Evolutionary conservation across 2,797 vertebrate species (phyloP).

Genomic region (Eulemur rubriventer): DNA sequence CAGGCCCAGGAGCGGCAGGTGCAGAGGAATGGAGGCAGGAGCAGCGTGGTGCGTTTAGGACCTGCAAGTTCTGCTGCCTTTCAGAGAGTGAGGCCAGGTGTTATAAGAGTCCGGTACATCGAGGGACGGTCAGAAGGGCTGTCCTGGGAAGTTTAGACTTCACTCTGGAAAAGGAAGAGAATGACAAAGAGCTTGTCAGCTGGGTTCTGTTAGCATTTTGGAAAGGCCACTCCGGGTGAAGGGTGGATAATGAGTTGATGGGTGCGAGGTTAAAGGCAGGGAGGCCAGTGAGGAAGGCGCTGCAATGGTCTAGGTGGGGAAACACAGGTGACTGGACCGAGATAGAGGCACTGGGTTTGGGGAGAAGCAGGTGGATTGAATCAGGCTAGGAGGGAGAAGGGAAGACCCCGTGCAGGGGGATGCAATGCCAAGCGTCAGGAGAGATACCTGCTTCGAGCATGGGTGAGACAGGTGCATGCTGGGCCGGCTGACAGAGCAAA

Average conservation of each 20-base stretch:
- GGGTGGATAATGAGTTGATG: fast-evolving
- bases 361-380: background rate
- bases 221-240: background rate
- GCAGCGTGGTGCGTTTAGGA: background rate
- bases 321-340: background rate
- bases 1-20: too few species aligned
- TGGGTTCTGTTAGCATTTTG: background rate
- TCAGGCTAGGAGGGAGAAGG: background rate
- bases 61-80: too few species aligned
- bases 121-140: too few species aligned
- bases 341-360: background rate
- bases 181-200: background rate
- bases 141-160: background rate
- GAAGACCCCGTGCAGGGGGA: background rate
- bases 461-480: background rate
- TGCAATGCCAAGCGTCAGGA: background rate
- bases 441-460: too few species aligned
- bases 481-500: background rate
- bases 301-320: background rate
- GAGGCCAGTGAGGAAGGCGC: background rate
- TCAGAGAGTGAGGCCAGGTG: fast-evolving
- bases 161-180: background rate
- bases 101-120: too few species aligned
- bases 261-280: fast-evolving
- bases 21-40: background rate